Conservation (phyloP, 2,888 invertebrate species). For the Tenthredo amoena region DNA sequence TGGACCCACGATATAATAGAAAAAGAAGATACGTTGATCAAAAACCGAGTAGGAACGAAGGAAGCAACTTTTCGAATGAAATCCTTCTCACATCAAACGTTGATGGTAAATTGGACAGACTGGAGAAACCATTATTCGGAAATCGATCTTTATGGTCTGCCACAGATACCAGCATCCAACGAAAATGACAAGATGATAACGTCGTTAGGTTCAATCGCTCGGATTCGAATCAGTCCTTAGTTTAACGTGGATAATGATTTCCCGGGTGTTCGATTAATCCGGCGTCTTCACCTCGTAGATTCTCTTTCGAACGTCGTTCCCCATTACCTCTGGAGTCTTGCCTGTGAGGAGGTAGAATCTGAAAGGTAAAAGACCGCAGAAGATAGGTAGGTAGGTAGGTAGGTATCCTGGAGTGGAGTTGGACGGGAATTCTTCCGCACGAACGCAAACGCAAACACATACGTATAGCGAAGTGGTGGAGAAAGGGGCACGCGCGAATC, state of each 20-base stretch:
- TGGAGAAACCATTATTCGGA: not conserved
- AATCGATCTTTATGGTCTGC: not conserved
- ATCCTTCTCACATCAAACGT: not conserved
- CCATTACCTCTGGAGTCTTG: not conserved
- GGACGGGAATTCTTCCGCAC: not conserved
- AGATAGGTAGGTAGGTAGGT: not conserved
- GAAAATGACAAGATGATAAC: slow-evolving; percentile 24
- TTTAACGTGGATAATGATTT: not conserved
- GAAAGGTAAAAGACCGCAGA: slow-evolving; percentile 6
- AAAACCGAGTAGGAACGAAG: not conserved
- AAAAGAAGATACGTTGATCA: not conserved
- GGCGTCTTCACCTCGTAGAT: slow-evolving; percentile 26
- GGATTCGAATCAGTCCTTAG: not conserved
- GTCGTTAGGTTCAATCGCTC: not conserved
- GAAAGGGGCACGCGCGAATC: slow-evolving; percentile 36
- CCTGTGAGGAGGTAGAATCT: not conserved
- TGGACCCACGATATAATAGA: not conserved
- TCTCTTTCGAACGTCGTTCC: slow-evolving; percentile 10
- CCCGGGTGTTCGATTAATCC: not conserved
- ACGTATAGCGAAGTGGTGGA: not conserved
- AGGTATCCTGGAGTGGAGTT: not conserved
- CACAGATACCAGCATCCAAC: not conserved
- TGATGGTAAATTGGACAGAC: not conserved
- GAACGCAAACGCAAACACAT: not conserved
- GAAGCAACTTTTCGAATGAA: not conserved